Base-by-base conservation (phyloP, 1,140 invertebrate species). In the Achroia grisella region DNA sequence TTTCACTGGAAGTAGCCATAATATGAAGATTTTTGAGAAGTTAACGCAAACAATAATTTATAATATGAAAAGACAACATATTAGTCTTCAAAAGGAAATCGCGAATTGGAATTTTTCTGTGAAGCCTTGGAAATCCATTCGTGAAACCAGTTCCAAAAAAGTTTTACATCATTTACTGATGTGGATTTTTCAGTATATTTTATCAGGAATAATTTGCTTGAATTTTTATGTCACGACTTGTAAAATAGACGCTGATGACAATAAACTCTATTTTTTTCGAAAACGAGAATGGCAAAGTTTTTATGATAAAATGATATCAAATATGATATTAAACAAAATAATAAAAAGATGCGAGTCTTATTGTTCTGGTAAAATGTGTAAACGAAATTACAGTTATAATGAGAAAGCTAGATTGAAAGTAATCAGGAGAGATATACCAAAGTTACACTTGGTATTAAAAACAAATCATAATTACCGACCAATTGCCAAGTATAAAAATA, bases 151-250 rank as follows among this genome's bases (percentile, higher is more conserved):
- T 4, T 28, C 53, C 42, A 49, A 45, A 41, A 44, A 55, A 40
- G 46, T 82, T 42, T 51, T 86, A 15, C 44, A 44, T 32, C 57
- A 48, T 41, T 57, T 76, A 39, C 8, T 82, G 4, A 8, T 56
- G 31, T 87, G 82, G 77, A 55, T 87, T 34, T 46, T 72, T 2
- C 68, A 68, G 64, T 61, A 73, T 59, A 48, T 84, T 44, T 45
- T 86, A 39, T 71, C 81, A 12, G 49, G 76, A 31, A 75, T 86
- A 11, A 68, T 87, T 41, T 67, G 56, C 13, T 55, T 86, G 13
- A 82, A 78, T 33, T 87, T 85, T 62, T 82, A 80, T 68, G 71
- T 87, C 4, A 86, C 86, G 10, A 78, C 77, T 35, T 74, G 78
- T 37, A 84, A 81, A 72, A 43, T 78, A n/a, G 69, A 85, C 47